Evolutionary conservation across 2,113 vertebrate species (phyloP).

Genomic region (Zootoca vivipara): DNA sequence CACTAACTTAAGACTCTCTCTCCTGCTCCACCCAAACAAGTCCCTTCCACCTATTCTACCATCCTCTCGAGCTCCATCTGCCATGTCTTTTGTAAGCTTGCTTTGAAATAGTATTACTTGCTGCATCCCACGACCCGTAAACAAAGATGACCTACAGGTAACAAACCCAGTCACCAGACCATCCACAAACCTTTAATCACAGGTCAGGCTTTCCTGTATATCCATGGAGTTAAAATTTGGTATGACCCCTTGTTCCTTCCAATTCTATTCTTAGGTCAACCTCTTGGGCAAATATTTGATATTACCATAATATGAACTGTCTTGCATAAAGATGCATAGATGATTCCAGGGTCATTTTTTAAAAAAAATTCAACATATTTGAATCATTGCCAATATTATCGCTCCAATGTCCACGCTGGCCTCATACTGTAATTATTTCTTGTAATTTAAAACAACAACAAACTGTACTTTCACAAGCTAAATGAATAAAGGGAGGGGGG

Average conservation of each 20-base stretch:
- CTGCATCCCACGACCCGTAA: too few species aligned
- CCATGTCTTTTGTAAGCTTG: too few species aligned
- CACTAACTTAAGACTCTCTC: too few species aligned
- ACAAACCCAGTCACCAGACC: not conserved
- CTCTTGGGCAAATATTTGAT: not conserved
- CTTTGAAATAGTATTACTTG: too few species aligned
- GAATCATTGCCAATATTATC: not conserved
- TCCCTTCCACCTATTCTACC: too few species aligned
- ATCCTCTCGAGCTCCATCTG: too few species aligned
- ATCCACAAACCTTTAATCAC: not conserved
- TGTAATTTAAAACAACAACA: not conserved
- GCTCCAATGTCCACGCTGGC: not conserved
- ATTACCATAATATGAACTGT: conserved; percentile 21
- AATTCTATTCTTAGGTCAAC: not conserved
- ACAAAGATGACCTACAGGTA: too few species aligned
- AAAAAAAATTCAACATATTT: not conserved
- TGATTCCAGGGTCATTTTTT: conserved; percentile 27
- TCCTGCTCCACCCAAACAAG: too few species aligned
- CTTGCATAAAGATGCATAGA: conserved; percentile 25
- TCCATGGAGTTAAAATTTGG: not conserved
- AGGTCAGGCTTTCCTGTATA: not conserved
- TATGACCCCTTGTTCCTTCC: not conserved
- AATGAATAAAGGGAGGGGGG: not conserved
- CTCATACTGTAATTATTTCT: conserved; percentile 4
- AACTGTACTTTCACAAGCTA: not conserved